phyloP scores from a whole-genome alignment of 2,113 vertebrate genomes.

The Calypte anna region DNA sequence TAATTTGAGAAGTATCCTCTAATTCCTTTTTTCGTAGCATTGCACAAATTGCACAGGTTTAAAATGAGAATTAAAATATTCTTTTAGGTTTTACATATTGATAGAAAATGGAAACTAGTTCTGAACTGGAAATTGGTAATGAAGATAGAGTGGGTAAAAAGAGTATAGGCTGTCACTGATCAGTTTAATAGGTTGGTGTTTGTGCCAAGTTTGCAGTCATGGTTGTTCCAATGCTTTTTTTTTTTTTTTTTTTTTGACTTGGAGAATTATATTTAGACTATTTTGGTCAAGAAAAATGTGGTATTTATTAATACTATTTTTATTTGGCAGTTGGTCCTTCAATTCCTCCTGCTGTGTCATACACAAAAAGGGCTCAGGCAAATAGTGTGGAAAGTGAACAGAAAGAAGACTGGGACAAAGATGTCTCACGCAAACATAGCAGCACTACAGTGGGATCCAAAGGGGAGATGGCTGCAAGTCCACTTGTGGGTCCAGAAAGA shows the following conservation, averaged over 20 bases:
- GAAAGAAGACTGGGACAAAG: slow-evolving; percentile 92
- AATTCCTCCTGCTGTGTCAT: slow-evolving; percentile 91
- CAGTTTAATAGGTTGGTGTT: slow-evolving; percentile 30
- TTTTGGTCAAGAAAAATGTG: slow-evolving; percentile 5
- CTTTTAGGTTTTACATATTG: neutral
- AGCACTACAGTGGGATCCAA: slow-evolving; percentile 86
- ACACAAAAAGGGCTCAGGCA: slow-evolving; percentile 92
- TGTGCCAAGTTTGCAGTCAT: slow-evolving; percentile 62
- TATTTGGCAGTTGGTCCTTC: slow-evolving; percentile 87
- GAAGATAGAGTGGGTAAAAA: neutral
- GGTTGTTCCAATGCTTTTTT: slow-evolving; percentile 21
- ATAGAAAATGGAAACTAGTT: neutral
- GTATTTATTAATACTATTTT: slow-evolving; percentile 30
- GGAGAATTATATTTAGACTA: neutral
- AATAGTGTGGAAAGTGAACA: slow-evolving; percentile 95
- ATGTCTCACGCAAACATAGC: slow-evolving; percentile 85
- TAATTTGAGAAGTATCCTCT: neutral
- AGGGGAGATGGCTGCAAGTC: slow-evolving; percentile 90
- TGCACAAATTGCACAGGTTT: neutral
- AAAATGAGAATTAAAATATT: neutral
- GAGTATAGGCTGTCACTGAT: slow-evolving; percentile 20
- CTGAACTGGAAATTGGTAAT: neutral
- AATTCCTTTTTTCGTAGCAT: neutral
- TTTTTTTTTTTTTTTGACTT: neutral
- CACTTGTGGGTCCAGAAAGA: slow-evolving; percentile 90